Evolutionary conservation across 2,797 vertebrate species (phyloP), one percentile per base, ranked within the genome.

Genomic region (Austrolebias charrua): DNA sequence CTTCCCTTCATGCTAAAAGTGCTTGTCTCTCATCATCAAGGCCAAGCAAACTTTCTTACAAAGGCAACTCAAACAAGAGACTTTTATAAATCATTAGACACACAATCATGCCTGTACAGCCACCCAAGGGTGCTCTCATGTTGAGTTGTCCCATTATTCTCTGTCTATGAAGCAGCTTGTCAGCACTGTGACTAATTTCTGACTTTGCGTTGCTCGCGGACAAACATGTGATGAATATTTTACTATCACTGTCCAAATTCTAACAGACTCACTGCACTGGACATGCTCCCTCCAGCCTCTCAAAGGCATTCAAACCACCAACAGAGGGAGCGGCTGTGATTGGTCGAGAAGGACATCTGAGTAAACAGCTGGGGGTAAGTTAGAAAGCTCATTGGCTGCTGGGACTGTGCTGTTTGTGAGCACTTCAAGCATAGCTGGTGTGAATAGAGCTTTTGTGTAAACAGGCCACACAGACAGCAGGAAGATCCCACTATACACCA

Each of bases 301-400:
- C 58, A 55, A 72, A 63, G 15, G 55, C 42, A 62, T 63, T 63
- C 42, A 62, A 63, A 46, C 55, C 31, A 47, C 63, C 56, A 48
- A 50, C 45, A 0, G 13, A 58, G 50, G 55, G 28, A 63, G 48
- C 1, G 0, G 51, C 70, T 54, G 49, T 47, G 72, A 89, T 86
- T 89, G 86, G 87, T 54, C 24, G 29, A 79, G 47, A 83, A 58
- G 67, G 63, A 86, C 86, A 89, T 86, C 80, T 89, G 85, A 89
- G 84, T 79, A 57, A 57, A 63, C 71, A 76, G 66, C 63, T 16
- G 9, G 62, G 63, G 60, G 49, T 73, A 1, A 72, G 69, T 59
- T 33, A 45, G 69, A 35, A 15, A 54, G 50, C 66, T 59, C 55
- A 89, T 88, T 89, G 88, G 86, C 79, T 79, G 75, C 12, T 66